phyloP scores from a whole-genome alignment of 2,888 invertebrate genomes.

The Pegoplata infirma region DNA sequence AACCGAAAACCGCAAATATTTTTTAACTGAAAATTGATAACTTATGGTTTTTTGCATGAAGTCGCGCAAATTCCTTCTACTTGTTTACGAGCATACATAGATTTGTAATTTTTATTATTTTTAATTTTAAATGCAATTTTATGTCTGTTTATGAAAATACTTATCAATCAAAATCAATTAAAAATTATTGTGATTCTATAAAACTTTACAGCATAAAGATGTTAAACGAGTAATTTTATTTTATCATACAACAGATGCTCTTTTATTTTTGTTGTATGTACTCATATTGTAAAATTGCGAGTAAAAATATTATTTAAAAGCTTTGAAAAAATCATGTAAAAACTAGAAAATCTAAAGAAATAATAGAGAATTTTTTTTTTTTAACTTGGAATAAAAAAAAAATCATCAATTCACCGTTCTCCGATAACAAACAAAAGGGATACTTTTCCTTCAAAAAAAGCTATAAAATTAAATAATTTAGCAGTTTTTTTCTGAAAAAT shows the following conservation, averaged over 20 bases:
- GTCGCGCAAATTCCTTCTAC: neutral
- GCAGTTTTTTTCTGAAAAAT: too few species aligned
- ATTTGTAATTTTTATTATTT: neutral
- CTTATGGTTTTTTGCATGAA: neutral
- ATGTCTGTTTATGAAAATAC: slow-evolving; percentile 34
- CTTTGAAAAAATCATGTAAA: too few species aligned
- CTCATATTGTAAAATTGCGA: too few species aligned
- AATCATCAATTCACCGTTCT: too few species aligned
- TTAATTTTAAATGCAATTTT: slow-evolving; percentile 14
- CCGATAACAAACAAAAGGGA: too few species aligned
- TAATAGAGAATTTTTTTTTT: too few species aligned
- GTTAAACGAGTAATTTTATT: neutral
- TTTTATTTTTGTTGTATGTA: neutral
- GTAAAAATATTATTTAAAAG: too few species aligned
- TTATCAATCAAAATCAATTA: slow-evolving; percentile 63
- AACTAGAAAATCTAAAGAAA: too few species aligned
- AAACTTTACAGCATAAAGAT: slow-evolving; percentile 10
- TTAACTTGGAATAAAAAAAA: too few species aligned
- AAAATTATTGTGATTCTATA: slow-evolving; percentile 31
- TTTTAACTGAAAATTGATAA: neutral
- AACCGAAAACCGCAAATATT: too few species aligned
- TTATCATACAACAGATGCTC: slow-evolving; percentile 33
- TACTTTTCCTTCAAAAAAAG: too few species aligned
- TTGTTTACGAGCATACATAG: neutral
- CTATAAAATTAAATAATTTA: too few species aligned